Conservation (phyloP, 2,888 invertebrate species). For the Oasisia sp. region DNA sequence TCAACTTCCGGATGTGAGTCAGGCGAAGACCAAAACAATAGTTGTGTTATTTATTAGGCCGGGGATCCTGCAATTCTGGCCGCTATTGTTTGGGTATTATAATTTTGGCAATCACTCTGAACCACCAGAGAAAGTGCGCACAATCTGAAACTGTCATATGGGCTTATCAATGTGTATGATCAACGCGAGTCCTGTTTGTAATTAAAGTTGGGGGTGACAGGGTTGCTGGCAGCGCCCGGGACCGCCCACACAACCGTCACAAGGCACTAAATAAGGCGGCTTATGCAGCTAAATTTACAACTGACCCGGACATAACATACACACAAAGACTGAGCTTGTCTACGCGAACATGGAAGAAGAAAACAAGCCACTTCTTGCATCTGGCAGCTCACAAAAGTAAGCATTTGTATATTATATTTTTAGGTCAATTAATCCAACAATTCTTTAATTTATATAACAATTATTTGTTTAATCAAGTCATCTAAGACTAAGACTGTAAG, state of each 20-base stretch:
- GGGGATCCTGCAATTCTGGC: neutral
- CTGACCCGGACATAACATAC: neutral
- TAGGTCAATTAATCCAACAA: too few relatives aligned
- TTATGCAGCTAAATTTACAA: neutral
- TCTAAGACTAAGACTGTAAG: too few relatives aligned
- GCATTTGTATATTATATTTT: neutral
- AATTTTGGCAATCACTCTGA: neutral
- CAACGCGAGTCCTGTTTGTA: neutral
- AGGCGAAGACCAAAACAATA: neutral
- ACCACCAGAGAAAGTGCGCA: neutral
- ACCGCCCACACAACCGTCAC: neutral
- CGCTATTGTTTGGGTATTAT: neutral
- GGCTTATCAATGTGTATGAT: neutral
- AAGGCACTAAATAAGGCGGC: constrained; percentile 6
- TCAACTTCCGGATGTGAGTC: constrained; percentile 5
- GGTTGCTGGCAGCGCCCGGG: too few relatives aligned
- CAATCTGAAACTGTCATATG: neutral
- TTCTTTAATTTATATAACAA: too few relatives aligned
- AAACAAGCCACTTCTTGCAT: neutral
- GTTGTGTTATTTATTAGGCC: neutral
- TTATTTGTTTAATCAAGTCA: too few relatives aligned
- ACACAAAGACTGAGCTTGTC: neutral
- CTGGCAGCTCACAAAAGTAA: neutral
- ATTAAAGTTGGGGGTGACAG: neutral
- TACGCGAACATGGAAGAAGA: neutral